A percentile compares a stretch with the other conserved stretches of the same genome.
phyloP scores from a whole-genome alignment of 2,797 vertebrate genomes.

The Leptodactylus fallax region DNA sequence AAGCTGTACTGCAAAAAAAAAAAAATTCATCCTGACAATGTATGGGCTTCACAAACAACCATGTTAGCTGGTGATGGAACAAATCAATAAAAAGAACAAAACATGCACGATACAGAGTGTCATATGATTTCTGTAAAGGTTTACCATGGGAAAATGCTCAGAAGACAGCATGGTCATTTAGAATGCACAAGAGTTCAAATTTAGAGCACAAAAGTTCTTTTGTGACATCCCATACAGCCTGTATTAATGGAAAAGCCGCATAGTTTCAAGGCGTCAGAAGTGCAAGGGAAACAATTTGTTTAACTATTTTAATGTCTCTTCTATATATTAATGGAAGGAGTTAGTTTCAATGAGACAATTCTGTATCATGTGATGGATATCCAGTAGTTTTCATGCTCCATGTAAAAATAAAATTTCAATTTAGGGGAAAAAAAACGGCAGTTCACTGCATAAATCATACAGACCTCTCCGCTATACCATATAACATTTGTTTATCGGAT shows the following conservation, averaged over 20 bases:
- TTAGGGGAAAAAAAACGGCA: not conserved
- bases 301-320: not conserved
- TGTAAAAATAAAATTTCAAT: not conserved
- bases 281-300: not conserved
- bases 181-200: constrained; percentile 1
- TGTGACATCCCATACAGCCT: not conserved
- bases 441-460: not conserved
- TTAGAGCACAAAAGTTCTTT: constrained; percentile 22
- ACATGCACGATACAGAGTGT: constrained; percentile 1
- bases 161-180: constrained; percentile 19
- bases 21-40: not conserved
- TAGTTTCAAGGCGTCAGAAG: not conserved
- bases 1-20: not conserved
- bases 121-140: constrained; percentile 24
- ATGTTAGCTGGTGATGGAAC: not conserved
- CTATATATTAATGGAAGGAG: not conserved
- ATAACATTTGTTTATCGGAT: no score
- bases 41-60: not conserved
- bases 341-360: not conserved
- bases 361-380: not conserved
- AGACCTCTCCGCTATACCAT: not conserved
- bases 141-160: constrained; percentile 31
- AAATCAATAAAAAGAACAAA: not conserved
- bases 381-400: not conserved
- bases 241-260: not conserved